phyloP scores from a whole-genome alignment of 1,140 invertebrate species.

The Hyles euphorbiae region DNA sequence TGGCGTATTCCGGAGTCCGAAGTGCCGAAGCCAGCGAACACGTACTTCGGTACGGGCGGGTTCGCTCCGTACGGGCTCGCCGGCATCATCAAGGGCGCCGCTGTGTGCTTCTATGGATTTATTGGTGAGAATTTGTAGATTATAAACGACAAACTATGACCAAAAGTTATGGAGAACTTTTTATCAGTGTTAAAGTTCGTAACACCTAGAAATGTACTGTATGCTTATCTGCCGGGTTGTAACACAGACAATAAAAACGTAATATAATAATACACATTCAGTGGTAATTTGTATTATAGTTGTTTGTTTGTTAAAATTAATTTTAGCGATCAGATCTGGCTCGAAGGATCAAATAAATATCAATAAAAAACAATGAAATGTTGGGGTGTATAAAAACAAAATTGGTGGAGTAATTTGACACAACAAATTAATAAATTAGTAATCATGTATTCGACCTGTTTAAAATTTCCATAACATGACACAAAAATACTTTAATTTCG shows the following conservation, averaged over 20 bases:
- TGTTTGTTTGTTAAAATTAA: too few species aligned
- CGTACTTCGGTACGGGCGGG: conserved; percentile 81
- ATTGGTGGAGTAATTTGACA: background rate
- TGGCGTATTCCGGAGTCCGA: conserved; percentile 80
- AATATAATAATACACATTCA: too few species aligned
- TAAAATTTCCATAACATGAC: too few species aligned
- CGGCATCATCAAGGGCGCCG: conserved; percentile 88
- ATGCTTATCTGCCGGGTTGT: background rate
- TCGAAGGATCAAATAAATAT: background rate
- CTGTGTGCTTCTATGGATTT: conserved; percentile 94
- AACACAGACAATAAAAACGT: background rate
- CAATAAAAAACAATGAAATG: background rate
- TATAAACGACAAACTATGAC: background rate
- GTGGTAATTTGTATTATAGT: too few species aligned
- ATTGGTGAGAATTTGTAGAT: conserved; percentile 76
- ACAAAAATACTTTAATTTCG: background rate
- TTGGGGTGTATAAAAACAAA: background rate
- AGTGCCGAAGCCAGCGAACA: conserved; percentile 63
- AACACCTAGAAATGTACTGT: too few species aligned
- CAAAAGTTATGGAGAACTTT: too few species aligned
- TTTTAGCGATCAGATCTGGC: too few species aligned
- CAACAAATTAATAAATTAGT: too few species aligned
- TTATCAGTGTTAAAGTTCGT: too few species aligned
- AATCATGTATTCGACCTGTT: too few species aligned
- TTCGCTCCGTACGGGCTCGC: conserved; percentile 89